Base-by-base conservation (phyloP, 1,140 invertebrate genomes). In the Thaumatotibia leucotreta region DNA sequence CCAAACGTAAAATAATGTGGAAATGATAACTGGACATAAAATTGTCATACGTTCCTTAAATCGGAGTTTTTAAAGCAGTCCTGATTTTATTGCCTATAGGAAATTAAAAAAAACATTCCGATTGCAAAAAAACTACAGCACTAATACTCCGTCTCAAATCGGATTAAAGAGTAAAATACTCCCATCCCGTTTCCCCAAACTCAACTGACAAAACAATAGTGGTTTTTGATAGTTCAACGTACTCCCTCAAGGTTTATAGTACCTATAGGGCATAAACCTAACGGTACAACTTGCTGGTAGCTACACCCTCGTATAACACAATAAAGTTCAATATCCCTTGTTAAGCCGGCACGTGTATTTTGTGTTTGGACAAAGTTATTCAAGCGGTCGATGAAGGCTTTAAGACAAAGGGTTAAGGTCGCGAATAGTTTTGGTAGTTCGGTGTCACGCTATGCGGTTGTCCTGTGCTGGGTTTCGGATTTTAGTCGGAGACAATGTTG, bases 181-280 rank as follows among this genome's bases (percentile, higher is more conserved):
- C 11, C 9, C 11, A 39, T 39, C n/a, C 33, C n/a, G 4, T 11
- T 39, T 14, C 11, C 35, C 35, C 35, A n/a, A 39, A 39, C 35
- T 14, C 32, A 33, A 9, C 32, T 39, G 4, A 54, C 23, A 54
- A 54, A 54, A 54, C 50, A 54, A 50, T 50, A 22, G 50, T 22
- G 23, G 22, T 27, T 54, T 54, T 54, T 54, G 50, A 54, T n/a
- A 27, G 80, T 73, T 84, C 77, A 79, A 73, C 69, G 80, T 33
- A 69, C 82, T 70, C 66, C 45, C 61, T 64, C 78, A 84, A 84
- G 82, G 82, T 77, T 78, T 75, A 50, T 68, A 65, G 24, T 54
- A 54, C 50, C 50, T 27, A 54, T 27, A 54, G 50, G 50, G 50
- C 50, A 54, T 62, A 32, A 63, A 69, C 72, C 64, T 73, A 74